Base-by-base conservation (phyloP, 2,113 vertebrate genomes). In the Rousettus leschenaultii region DNA sequence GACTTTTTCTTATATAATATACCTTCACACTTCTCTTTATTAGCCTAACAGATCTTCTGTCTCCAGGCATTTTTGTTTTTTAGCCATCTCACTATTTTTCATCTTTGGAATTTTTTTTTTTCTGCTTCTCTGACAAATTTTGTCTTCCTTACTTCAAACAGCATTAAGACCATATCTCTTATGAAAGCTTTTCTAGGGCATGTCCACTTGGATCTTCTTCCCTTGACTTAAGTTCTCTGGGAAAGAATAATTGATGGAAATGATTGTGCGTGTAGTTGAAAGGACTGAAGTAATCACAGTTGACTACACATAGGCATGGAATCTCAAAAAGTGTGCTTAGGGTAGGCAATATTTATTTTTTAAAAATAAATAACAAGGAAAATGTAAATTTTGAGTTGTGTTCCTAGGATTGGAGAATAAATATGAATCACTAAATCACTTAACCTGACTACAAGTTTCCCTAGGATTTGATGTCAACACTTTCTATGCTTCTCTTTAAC, bases 1-100 rank as follows among this genome's bases (percentile, higher is more conserved):
- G 93, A 59, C n/a, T 73, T 38, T 91, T 79, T 92, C 80, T 97
- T 61, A 55, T 93, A 19, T 93, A 73, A 73, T 78, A 65, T 45
- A 80, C 43, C 59, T 87, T 79, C 59, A 45, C 35, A 53, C 21
- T 88, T 84, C n/a, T 96, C 75, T 77, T 97, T 95, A 89, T 95
- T 94, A 93, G 66, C 22, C 59, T 95, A 93, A 88, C 53, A 51
- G 59, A 55, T 87, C 79, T 92, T 77, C 2, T 57, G 22, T 89
- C 63, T 84, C 65, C 84, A 38, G 53, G 45, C n/a, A 19, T 16
- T 73, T 89, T 95, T 85, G 35, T 59, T 65, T 90, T 63, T 68
- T 40, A 66, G 38, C 77, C 33, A 18, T 93, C 30, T 78, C 79
- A 75, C 18, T 92, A 12, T 38, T 94, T 90, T 83, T 35, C 0